Conservation (phyloP, 2,113 vertebrate species). For the Ptyas mucosa region DNA sequence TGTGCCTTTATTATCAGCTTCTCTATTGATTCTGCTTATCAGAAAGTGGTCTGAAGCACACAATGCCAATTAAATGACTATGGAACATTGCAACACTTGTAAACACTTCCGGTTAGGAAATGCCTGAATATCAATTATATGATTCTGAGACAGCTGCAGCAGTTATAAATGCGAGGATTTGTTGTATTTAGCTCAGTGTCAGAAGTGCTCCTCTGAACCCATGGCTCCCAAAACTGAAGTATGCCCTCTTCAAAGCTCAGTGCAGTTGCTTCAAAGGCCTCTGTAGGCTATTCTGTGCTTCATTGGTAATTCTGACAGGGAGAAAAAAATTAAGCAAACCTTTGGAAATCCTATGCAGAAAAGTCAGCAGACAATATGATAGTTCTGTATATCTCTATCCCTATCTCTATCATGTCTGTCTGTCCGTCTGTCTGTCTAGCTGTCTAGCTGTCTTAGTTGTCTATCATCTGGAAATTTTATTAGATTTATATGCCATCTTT, state of each 20-base stretch:
- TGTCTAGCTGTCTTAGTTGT: too few relatives aligned
- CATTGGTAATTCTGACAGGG: neutral
- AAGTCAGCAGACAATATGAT: neutral
- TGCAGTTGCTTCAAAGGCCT: neutral
- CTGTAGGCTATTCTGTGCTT: neutral
- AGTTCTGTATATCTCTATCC: neutral
- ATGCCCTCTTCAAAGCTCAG: neutral
- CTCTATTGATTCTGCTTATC: neutral
- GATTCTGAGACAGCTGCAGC: neutral
- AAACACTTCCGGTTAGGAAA: neutral
- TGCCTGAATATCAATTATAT: neutral
- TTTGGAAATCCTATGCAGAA: neutral
- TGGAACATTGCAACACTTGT: neutral
- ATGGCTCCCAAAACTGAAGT: neutral
- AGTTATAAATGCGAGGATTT: neutral
- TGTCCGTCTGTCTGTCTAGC: neutral
- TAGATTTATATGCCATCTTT: neutral
- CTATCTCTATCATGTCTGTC: neutral
- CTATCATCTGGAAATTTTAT: neutral
- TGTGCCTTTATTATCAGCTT: neutral
- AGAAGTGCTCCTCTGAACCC: neutral
- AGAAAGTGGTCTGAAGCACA: neutral
- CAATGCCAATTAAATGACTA: neutral
- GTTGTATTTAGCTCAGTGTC: neutral
- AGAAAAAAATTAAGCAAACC: neutral